phyloP scores from a whole-genome alignment of 2,888 invertebrate genomes.

The Thymelicus acteon region DNA sequence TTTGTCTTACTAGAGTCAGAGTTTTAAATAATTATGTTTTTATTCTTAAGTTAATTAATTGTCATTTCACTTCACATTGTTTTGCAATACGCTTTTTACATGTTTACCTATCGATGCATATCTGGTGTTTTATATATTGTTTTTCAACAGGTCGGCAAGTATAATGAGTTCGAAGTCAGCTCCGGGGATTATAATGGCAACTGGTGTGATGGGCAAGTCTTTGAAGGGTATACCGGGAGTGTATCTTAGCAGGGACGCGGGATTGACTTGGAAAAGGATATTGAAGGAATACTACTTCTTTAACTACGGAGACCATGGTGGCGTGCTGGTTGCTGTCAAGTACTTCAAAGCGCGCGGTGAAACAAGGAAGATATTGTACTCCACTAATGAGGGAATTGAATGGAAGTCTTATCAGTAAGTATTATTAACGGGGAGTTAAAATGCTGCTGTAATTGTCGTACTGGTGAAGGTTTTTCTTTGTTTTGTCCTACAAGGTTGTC shows the following conservation, averaged over 20 bases:
- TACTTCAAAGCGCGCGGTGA: slow-evolving; percentile 91
- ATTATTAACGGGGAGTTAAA: slow-evolving; percentile 19
- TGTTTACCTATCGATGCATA: neutral
- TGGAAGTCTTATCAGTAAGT: slow-evolving; percentile 88
- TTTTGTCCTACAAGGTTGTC: neutral
- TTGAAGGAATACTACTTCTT: slow-evolving; percentile 93
- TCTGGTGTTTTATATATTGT: neutral
- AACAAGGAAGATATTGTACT: slow-evolving; percentile 92
- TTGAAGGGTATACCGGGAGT: slow-evolving; percentile 93
- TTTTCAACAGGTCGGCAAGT: slow-evolving; percentile 86
- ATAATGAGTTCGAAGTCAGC: slow-evolving; percentile 95
- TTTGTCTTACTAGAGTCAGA: too few species aligned
- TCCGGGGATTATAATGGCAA: slow-evolving; percentile 94
- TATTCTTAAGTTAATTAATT: too few species aligned
- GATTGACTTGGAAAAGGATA: slow-evolving; percentile 92
- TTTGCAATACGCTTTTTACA: neutral
- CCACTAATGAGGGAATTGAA: slow-evolving; percentile 93
- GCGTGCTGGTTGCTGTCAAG: slow-evolving; percentile 93
- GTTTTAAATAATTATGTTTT: too few species aligned
- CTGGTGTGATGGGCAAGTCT: slow-evolving; percentile 91
- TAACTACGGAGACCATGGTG: slow-evolving; percentile 96
- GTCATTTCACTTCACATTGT: slow-evolving; percentile 3
- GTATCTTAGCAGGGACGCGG: slow-evolving; percentile 92
- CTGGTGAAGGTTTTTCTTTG: neutral
- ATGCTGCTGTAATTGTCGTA: too few species aligned